Evolutionary conservation across 1,140 invertebrate genomes (phyloP), one percentile per base, ranked within the genome.

Genomic region (Brachionus sp.): DNA sequence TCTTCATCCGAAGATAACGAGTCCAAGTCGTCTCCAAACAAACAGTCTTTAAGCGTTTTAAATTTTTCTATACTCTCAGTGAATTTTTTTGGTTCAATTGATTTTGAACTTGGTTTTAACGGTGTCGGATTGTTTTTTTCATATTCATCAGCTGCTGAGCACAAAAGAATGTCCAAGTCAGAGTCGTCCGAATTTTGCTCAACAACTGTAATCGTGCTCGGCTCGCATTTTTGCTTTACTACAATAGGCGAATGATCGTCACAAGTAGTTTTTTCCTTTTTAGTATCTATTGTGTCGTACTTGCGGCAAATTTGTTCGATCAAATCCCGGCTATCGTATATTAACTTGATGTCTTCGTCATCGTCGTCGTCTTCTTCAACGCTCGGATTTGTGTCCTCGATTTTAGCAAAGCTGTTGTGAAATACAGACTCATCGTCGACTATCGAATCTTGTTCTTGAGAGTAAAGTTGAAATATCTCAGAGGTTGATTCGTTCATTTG

Each of bases 291-390:
- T 5, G 33, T 9, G 66, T 70, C 66, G 66, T 70, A 70, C 37
- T 70, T 70, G 16, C 66, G 66, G 37, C 66, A 70, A 37, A 70
- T 70, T 33, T 70, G 66, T n/a, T 70, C 66, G 66, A 70, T 70
- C 37, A 70, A n/a, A 16, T 70, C 66, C 0, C 66, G 29, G 19
- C 66, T 70, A 33, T 70, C 66, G 35, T 37, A 70, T 6, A 70
- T 70, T 70, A 70, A 33, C n/a, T 70, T 70, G 35, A 70, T 70
- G 19, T 70, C 66, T 70, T 70, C 66, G 35, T 70, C 66, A 9
- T 70, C 66, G 29, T 70, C 66, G n/a, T 66, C 62, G 2, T 64
- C 57, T 12, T 66, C 62, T 33, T 66, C 33, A 12, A 35, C 10
- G 0, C 0, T 23, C 25, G 9, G 62, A 3, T 66, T 35, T 33